Conservation (phyloP, 2,113 vertebrate genomes). For the Amblyornis subalaris region DNA sequence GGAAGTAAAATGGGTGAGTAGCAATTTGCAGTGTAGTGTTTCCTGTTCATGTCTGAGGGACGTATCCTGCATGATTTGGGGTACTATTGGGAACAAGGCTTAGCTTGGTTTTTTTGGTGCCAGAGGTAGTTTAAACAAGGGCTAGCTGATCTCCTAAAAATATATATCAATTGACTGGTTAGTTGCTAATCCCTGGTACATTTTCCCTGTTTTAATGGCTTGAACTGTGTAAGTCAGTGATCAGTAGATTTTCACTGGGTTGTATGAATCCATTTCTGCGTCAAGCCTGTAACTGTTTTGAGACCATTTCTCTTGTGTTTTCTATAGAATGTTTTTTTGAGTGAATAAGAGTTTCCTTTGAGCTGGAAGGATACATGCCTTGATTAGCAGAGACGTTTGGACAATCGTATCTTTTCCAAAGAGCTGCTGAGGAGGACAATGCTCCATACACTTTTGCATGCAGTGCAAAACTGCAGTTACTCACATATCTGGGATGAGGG, state of each 20-base stretch:
- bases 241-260: neutral
- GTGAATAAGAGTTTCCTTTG: neutral
- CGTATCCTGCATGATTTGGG: neutral
- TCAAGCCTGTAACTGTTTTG: neutral
- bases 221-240: rapidly evolving
- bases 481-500: neutral
- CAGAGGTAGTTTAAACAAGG: neutral
- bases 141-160: neutral
- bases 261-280: neutral
- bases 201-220: neutral
- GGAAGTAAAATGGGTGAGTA: neutral
- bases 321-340: neutral
- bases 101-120: neutral
- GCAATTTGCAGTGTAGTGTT: neutral
- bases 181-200: neutral
- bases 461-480: neutral
- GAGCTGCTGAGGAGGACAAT: neutral
- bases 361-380: neutral
- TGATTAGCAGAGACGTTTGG: neutral
- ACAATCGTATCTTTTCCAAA: neutral
- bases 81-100: neutral
- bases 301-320: neutral
- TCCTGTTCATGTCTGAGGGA: neutral
- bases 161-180: neutral
- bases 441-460: too few relatives aligned